Conservation (phyloP, 2,888 invertebrate genomes). For the Toxonevra muliebris region DNA sequence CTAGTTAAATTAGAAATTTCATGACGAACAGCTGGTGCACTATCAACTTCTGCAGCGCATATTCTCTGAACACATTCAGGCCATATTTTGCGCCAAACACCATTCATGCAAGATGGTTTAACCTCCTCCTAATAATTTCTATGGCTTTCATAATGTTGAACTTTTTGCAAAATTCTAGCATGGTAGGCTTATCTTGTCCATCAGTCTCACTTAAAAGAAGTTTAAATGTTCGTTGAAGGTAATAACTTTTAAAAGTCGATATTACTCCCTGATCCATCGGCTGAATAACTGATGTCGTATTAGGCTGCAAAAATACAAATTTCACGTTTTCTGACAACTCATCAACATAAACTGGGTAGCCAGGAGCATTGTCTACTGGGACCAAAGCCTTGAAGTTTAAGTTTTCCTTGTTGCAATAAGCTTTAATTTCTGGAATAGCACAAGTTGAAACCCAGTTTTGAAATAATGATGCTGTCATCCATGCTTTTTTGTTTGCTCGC, state of each 20-base stretch:
- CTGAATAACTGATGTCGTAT: conserved; percentile 26
- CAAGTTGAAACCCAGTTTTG: conserved; percentile 45
- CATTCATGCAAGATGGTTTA: conserved; percentile 36
- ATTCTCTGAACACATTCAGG: conserved; percentile 33
- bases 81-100: conserved; percentile 38
- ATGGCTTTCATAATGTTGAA: conserved; percentile 35
- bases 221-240: conserved; percentile 41
- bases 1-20: conserved; percentile 40
- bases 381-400: conserved; percentile 32
- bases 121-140: conserved; percentile 40
- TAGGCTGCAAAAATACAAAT: conserved; percentile 32
- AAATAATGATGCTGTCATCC: conserved; percentile 48
- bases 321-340: conserved; percentile 34
- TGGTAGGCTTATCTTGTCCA: conserved; percentile 34
- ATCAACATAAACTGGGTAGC: conserved; percentile 31
- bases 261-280: conserved; percentile 32
- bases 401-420: conserved; percentile 36
- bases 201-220: conserved; percentile 36
- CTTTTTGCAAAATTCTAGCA: conserved; percentile 36
- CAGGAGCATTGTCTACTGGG: conserved; percentile 32
- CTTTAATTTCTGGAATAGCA: conserved; percentile 41
- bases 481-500: conserved; percentile 51
- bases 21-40: conserved; percentile 34
- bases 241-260: conserved; percentile 37
- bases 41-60: conserved; percentile 13